phyloP scores from a whole-genome alignment of 1,140 invertebrate species.

The Gyrodactylus salaris region DNA sequence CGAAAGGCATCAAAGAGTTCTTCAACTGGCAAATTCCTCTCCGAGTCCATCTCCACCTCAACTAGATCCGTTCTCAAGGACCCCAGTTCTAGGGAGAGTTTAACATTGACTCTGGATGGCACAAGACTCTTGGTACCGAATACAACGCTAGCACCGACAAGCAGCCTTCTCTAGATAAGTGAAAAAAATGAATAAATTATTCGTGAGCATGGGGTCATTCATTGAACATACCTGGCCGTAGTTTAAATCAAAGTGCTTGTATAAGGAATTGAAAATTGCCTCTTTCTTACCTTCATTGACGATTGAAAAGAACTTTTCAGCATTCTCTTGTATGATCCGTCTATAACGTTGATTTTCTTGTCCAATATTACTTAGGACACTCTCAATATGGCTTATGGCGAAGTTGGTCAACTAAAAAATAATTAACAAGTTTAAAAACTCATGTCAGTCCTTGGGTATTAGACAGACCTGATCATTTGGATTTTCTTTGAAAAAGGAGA shows the following conservation, averaged over 20 bases:
- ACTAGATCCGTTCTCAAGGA: not conserved
- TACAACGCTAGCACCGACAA: not conserved
- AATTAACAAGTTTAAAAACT: too few species aligned
- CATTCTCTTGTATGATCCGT: not conserved
- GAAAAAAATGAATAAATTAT: too few species aligned
- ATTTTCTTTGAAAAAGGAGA: not conserved
- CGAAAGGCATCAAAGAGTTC: not conserved
- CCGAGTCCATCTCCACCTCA: not conserved
- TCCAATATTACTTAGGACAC: not conserved
- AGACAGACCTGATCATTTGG: not conserved
- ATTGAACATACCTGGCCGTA: too few species aligned
- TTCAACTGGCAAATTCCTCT: not conserved
- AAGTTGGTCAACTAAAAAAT: not conserved
- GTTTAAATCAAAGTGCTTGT: not conserved
- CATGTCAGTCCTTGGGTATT: too few species aligned
- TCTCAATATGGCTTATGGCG: not conserved
- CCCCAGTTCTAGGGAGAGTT: not conserved
- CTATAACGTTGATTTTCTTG: not conserved
- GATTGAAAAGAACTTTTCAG: not conserved
- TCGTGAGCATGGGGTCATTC: too few species aligned
- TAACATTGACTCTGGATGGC: not conserved
- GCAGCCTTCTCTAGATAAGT: too few species aligned
- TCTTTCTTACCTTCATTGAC: not conserved
- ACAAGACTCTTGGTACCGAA: not conserved
- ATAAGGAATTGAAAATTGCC: not conserved